phyloP scores from a whole-genome alignment of 1,140 invertebrate species.

The Linepithema humile region DNA sequence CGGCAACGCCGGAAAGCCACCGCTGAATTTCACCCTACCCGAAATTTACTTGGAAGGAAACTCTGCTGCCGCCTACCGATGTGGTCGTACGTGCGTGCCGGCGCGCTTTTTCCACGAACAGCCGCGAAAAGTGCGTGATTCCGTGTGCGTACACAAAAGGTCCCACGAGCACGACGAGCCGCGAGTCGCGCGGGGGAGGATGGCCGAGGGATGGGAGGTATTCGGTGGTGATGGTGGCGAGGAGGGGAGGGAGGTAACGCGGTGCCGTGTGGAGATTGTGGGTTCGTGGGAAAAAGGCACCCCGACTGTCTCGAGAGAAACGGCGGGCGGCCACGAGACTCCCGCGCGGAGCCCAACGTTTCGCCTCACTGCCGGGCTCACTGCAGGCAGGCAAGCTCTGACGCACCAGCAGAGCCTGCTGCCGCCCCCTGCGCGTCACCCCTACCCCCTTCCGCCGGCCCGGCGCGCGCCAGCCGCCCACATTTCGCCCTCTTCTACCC shows the following conservation, averaged over 20 bases:
- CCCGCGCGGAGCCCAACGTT: slow-evolving; percentile 82
- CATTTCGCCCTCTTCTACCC: slow-evolving; percentile 66
- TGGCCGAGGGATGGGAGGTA: neutral
- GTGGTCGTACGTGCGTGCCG: slow-evolving; percentile 17
- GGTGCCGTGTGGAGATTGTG: slow-evolving; percentile 37
- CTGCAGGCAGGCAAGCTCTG: slow-evolving; percentile 82
- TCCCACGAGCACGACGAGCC: neutral
- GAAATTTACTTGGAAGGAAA: neutral
- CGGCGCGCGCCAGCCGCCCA: slow-evolving; percentile 65
- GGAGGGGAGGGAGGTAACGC: slow-evolving; percentile 37
- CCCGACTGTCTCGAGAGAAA: slow-evolving; percentile 71
- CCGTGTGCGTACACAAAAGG: neutral
- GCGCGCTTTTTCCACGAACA: slow-evolving; percentile 20
- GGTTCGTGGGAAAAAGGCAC: slow-evolving; percentile 68
- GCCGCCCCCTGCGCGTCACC: slow-evolving; percentile 74
- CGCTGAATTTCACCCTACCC: neutral
- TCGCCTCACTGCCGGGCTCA: slow-evolving; percentile 83
- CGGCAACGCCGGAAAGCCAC: neutral
- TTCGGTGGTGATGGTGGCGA: slow-evolving; percentile 15
- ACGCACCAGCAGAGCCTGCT: slow-evolving; percentile 79
- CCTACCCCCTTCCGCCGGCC: slow-evolving; percentile 69
- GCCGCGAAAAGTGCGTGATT: neutral
- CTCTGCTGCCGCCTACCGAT: slow-evolving; percentile 14
- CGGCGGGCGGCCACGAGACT: slow-evolving; percentile 79
- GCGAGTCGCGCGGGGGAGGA: neutral